These are phyloP conservation scores for Cromileptes altivelis DNA, from an alignment of 2,113 vertebrate species.

Conservation along the genomic window DNA sequence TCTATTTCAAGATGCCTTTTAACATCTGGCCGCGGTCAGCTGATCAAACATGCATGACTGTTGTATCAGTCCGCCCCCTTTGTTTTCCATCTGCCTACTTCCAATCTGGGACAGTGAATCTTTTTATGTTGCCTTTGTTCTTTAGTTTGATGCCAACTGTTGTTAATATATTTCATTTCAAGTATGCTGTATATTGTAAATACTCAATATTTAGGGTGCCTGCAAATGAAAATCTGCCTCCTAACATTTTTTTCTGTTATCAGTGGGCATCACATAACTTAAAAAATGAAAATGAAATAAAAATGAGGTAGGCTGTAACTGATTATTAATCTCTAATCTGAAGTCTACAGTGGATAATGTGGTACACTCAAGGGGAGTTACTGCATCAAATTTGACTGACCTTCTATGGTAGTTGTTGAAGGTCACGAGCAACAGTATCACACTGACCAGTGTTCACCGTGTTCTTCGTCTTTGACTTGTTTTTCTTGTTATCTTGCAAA, in stretches of 20 bases:
- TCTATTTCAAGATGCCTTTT: neutral
- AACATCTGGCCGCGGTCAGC: neutral
- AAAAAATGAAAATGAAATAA: neutral
- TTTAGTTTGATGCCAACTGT: neutral
- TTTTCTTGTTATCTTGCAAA: constrained; percentile 78
- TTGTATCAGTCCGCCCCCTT: neutral
- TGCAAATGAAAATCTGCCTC: neutral
- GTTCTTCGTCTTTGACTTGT: constrained; percentile 71
- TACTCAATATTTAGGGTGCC: neutral
- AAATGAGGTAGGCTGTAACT: neutral
- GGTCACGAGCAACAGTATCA: constrained; percentile 76
- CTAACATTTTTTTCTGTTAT: neutral
- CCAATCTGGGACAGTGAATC: neutral
- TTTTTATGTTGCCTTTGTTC: neutral
- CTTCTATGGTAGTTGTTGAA: constrained; percentile 60
- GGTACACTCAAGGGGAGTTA: constrained; percentile 1
- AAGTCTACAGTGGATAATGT: neutral
- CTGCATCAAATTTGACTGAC: constrained; percentile 22
- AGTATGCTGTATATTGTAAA: neutral
- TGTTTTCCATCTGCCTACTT: constrained; percentile 3
- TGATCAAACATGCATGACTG: neutral
- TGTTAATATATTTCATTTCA: neutral
- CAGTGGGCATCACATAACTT: neutral
- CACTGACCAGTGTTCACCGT: constrained; percentile 65
- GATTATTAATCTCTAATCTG: neutral